phyloP scores from a whole-genome alignment of 2,888 invertebrate genomes.

The Folsomia candida region DNA sequence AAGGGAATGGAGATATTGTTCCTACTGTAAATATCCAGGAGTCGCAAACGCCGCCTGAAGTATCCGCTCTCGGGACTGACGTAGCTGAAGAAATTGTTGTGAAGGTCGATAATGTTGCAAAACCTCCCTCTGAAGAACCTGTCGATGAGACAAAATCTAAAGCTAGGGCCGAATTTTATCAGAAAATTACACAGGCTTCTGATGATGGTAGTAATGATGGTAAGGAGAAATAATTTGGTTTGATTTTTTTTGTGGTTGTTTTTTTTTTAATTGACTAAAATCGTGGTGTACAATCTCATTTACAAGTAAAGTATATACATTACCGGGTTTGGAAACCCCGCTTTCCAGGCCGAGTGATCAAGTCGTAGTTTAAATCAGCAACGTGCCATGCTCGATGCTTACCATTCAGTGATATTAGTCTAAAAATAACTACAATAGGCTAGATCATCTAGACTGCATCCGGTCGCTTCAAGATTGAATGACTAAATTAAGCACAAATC shows the following conservation, averaged over 20 bases:
- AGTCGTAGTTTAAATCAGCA: too few relatives aligned
- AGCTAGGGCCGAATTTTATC: constrained; percentile 47
- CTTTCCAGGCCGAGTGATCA: too few relatives aligned
- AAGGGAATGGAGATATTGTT: constrained; percentile 16
- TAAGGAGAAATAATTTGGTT: background rate
- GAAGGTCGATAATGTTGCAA: background rate
- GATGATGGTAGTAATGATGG: constrained; percentile 42
- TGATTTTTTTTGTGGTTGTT: background rate
- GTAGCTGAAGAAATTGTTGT: constrained; percentile 1
- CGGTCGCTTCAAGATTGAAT: background rate
- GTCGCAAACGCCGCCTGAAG: background rate
- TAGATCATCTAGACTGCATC: background rate
- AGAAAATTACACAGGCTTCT: constrained; percentile 48
- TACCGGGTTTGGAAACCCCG: background rate
- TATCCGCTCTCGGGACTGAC: constrained; percentile 3
- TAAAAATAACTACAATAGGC: background rate
- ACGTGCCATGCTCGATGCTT: too few relatives aligned
- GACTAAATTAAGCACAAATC: background rate
- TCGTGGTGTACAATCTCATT: too few relatives aligned
- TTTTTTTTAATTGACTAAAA: too few relatives aligned
- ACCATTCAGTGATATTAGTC: too few relatives aligned
- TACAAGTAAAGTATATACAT: too few relatives aligned
- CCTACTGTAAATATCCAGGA: background rate
- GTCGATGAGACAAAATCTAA: constrained; percentile 9
- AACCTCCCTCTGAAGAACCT: background rate